Percentiles rank a stretch among this genome's conserved stretches.
phyloP scores from a whole-genome alignment of 2,113 vertebrate genomes.

The Bambusicola thoracicus region DNA sequence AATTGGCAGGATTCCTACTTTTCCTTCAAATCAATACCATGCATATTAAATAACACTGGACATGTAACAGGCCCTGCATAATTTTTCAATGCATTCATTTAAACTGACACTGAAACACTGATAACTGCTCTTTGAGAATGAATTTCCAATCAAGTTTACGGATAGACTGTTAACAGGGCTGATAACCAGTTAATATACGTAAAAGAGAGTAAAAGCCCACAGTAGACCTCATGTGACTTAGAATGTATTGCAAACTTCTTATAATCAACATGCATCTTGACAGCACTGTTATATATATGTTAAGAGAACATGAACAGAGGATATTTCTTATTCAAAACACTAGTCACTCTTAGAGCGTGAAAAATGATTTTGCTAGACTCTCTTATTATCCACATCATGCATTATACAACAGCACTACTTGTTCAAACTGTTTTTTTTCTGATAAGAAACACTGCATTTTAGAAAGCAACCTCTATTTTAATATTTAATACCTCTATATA shows the following conservation, averaged over 20 bases:
- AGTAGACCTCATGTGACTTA: not conserved
- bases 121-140: slow-evolving; percentile 7
- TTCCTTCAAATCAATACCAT: slow-evolving; percentile 38
- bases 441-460: slow-evolving; percentile 82
- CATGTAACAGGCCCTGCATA: not conserved
- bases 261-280: not conserved
- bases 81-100: not conserved
- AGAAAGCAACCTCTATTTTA: slow-evolving; percentile 81
- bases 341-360: slow-evolving; percentile 65
- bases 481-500: slow-evolving; percentile 83
- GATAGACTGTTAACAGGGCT: not conserved
- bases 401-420: slow-evolving; percentile 80
- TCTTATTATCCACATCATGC: slow-evolving; percentile 80
- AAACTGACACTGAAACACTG: not conserved
- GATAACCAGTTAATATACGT: slow-evolving; percentile 15
- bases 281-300: not conserved
- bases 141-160: slow-evolving; percentile 28
- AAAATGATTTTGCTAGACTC: slow-evolving; percentile 73
- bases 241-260: slow-evolving; percentile 8
- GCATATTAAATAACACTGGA: slow-evolving; percentile 45
- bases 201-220: slow-evolving; percentile 17
- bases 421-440: slow-evolving; percentile 77
- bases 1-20: slow-evolving; percentile 7
- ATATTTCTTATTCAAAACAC: slow-evolving; percentile 44
- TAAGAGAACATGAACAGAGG: slow-evolving; percentile 50